Conservation (phyloP, 2,113 vertebrate species). For the Promerops cafer region DNA sequence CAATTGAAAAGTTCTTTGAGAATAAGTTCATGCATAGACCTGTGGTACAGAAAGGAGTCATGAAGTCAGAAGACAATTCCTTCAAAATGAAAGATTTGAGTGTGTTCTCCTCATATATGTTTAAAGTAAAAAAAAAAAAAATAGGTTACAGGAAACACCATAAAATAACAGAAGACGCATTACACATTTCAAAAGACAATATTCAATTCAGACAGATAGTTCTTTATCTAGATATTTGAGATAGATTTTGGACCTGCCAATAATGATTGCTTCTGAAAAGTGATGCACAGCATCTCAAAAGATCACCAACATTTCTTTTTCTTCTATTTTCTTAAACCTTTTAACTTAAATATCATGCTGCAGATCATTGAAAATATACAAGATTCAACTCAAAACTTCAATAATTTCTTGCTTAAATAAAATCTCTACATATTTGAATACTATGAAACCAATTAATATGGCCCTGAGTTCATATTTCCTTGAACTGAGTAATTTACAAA, state of each 20-base stretch:
- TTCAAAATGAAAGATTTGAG: neutral
- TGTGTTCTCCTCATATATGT: neutral
- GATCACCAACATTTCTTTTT: neutral
- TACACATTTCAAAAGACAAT: neutral
- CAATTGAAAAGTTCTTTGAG: neutral
- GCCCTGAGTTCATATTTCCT: neutral
- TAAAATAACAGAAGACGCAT: neutral
- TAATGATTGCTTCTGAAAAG: neutral
- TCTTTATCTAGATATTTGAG: neutral
- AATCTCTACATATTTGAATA: neutral
- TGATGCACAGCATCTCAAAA: neutral
- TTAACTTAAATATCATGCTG: neutral
- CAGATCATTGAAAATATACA: neutral
- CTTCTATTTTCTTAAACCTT: neutral
- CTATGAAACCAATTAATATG: neutral
- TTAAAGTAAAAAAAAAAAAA: neutral
- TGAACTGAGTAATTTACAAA: neutral
- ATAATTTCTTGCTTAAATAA: neutral
- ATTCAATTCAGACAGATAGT: neutral
- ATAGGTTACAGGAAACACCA: neutral
- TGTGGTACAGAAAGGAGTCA: neutral
- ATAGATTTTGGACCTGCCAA: neutral
- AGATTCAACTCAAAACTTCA: neutral
- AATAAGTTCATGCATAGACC: neutral
- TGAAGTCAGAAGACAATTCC: neutral